Base-by-base conservation (phyloP, 1,140 invertebrate genomes). In the Leptestheria dahalacensis region DNA sequence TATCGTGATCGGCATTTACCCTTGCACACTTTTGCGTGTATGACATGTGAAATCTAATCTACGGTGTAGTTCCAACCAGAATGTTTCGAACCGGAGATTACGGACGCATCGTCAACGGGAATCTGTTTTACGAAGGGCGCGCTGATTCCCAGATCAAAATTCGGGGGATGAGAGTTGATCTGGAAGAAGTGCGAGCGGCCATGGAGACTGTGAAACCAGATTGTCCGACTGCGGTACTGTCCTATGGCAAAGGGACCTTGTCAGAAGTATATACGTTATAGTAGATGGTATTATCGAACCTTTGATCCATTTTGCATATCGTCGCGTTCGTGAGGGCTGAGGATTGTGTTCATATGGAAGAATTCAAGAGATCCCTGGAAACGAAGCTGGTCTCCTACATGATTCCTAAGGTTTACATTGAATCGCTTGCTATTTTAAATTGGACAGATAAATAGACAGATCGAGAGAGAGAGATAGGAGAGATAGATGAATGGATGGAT, bases 61-160 rank as follows among this genome's bases (percentile, higher is more conserved):
- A 1, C 28, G n/a, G n/a, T 41, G 15, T 15, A 65, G 67, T 64
- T 9, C 66, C 60, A 20, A 61, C 48, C 1, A 33, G 48, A 1
- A 72, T 91, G 0, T 92, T 87, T 68, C 77, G 80, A 33, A 92
- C 88, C 1, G 89, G 89, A 0, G 89, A 92, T 68, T 91, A 82
- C 66, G 89, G 84, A 0, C 77, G 78, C 15, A 74, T 90, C 4
- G 73, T 81, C 15, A 84, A 86, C 57, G 82, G 78, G 1, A 25
- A 48, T 9, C 66, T 86, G 48, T 50, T 66, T 23, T 92, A 84
- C 66, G 85, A 90, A 66, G 89, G 89, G 0, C 77, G 89, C 46
- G 83, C 82, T 0, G 89, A 92, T 71, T 85, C 85, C 0, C 89
- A 92, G 70, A 78, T 92, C 0, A 92, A 92, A 73, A 82, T 92